A percentile compares a stretch with the other conserved stretches of the same genome.
phyloP scores from a whole-genome alignment of 2,113 vertebrate genomes.

The Larimichthys polyactis region DNA sequence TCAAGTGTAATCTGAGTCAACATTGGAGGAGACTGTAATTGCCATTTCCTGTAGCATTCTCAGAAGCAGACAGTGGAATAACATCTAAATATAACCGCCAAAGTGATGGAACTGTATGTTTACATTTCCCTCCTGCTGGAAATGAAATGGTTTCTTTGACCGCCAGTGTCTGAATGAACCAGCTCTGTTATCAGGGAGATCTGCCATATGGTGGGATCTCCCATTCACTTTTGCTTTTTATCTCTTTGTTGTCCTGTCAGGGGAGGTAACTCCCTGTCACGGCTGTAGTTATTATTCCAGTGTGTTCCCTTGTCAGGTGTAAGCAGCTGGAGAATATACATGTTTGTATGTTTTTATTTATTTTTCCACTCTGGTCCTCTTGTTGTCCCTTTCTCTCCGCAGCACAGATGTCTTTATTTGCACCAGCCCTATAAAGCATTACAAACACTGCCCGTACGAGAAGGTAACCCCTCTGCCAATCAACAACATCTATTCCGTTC shows the following conservation, averaged over 20 bases:
- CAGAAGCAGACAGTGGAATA: background rate
- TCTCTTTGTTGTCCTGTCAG: background rate
- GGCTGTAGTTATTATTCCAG: background rate
- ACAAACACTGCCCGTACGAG: conserved; percentile 91
- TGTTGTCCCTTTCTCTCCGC: conserved; percentile 48
- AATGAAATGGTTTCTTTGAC: background rate
- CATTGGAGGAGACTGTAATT: background rate
- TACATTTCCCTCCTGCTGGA: conserved; percentile 31
- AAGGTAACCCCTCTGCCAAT: conserved; percentile 87
- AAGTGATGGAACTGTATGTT: conserved; percentile 4
- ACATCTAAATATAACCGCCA: conserved; percentile 16
- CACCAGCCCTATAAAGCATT: conserved; percentile 94
- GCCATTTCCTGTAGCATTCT: background rate
- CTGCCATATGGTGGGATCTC: background rate
- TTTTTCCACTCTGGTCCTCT: conserved; percentile 14
- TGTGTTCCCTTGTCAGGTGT: background rate
- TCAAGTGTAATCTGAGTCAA: background rate
- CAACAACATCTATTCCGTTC: conserved; percentile 1
- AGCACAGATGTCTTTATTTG: conserved; percentile 98
- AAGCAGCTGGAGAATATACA: background rate
- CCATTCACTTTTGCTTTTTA: background rate
- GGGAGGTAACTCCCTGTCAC: background rate
- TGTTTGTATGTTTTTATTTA: background rate
- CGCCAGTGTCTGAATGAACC: background rate
- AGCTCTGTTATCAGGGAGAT: conserved; percentile 8